Evolutionary conservation across 2,888 invertebrate species (phyloP).

Genomic region (Mythimna loreyi): DNA sequence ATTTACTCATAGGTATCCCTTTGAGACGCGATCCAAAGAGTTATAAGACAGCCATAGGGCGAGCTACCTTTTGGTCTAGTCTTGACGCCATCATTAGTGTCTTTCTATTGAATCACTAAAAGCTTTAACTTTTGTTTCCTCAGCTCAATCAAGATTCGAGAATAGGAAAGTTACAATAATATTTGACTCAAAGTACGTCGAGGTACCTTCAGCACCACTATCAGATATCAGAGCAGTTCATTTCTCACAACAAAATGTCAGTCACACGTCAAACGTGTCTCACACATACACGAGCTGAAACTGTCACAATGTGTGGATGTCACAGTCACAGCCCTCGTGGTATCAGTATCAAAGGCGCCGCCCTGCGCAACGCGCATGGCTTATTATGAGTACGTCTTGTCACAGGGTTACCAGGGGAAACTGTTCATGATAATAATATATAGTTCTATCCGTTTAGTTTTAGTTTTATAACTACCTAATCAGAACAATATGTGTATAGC

Average conservation of each 20-base stretch:
- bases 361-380: slow-evolving; percentile 46
- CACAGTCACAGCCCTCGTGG: slow-evolving; percentile 49
- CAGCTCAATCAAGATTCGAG: neutral
- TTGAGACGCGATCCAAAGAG: too few relatives aligned
- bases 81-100: too few relatives aligned
- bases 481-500: too few relatives aligned
- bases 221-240: slow-evolving; percentile 12
- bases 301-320: slow-evolving; percentile 48
- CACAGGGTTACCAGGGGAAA: slow-evolving; percentile 40
- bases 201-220: slow-evolving; percentile 5
- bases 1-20: too few relatives aligned
- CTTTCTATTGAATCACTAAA: neutral
- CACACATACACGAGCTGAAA: slow-evolving; percentile 6
- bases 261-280: slow-evolving; percentile 22
- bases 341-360: slow-evolving; percentile 73
- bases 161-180: neutral
- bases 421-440: neutral
- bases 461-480: neutral
- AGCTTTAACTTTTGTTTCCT: neutral
- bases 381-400: neutral
- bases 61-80: too few relatives aligned
- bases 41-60: too few relatives aligned
- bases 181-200: neutral
- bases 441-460: neutral
- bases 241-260: slow-evolving; percentile 41